phyloP scores from a whole-genome alignment of 2,797 vertebrate species.

The Lutjanus argentimaculatus region DNA sequence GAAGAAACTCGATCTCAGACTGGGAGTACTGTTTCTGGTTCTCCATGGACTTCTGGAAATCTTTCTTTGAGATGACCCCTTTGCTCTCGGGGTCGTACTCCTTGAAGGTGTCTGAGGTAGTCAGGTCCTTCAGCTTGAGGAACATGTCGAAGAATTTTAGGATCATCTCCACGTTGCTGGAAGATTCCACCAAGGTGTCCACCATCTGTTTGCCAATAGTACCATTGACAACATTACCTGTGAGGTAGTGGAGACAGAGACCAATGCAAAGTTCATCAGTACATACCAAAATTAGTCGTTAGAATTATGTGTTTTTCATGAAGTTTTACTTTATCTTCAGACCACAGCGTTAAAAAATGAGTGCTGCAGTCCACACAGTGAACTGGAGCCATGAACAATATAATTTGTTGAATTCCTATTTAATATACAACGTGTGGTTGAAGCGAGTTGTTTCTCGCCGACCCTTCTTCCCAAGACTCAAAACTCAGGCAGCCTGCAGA shows the following conservation, averaged over 20 bases:
- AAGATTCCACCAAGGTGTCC: slow-evolving; percentile 98
- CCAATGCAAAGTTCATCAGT: not conserved
- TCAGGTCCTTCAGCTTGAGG: slow-evolving; percentile 98
- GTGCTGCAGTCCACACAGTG: no score
- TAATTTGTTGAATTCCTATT: no score
- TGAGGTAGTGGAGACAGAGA: slow-evolving; percentile 1
- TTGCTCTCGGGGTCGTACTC: slow-evolving; percentile 95
- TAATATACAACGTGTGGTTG: no score
- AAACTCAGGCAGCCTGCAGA: no score
- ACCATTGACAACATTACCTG: slow-evolving; percentile 98
- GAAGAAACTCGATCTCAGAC: slow-evolving; percentile 97
- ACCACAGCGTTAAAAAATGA: no score
- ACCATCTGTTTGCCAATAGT: slow-evolving; percentile 99
- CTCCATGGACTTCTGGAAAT: slow-evolving; percentile 99
- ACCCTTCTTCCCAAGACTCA: no score
- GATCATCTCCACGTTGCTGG: slow-evolving; percentile 99
- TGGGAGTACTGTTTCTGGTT: slow-evolving; percentile 98
- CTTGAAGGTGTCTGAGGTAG: slow-evolving; percentile 96
- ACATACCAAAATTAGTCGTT: not conserved
- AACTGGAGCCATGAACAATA: no score
- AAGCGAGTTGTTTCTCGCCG: no score
- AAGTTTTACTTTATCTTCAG: no score
- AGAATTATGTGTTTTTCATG: no score
- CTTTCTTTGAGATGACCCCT: slow-evolving; percentile 97
- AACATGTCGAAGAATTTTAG: slow-evolving; percentile 99